Conservation (phyloP, 2,113 vertebrate genomes). For the Condylura cristata region DNA sequence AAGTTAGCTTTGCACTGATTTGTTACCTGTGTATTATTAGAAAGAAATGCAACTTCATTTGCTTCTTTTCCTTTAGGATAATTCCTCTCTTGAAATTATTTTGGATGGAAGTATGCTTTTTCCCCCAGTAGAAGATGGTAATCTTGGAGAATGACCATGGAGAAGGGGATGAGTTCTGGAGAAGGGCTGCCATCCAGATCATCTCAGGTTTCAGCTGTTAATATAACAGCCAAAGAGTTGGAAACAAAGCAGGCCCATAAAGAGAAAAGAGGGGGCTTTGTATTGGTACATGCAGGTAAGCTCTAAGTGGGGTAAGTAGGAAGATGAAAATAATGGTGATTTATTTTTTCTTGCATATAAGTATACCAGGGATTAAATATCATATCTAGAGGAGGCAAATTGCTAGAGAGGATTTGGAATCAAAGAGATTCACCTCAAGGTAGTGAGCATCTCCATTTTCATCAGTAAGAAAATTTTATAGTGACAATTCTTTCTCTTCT, state of each 20-base stretch:
- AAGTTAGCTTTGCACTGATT: slow-evolving; percentile 48
- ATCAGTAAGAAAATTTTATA: background rate
- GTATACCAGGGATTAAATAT: slow-evolving; percentile 24
- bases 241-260: slow-evolving; percentile 85
- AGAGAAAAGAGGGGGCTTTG: slow-evolving; percentile 92
- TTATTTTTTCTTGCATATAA: slow-evolving; percentile 16
- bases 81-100: slow-evolving; percentile 71
- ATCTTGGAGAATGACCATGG: slow-evolving; percentile 86
- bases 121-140: slow-evolving; percentile 85
- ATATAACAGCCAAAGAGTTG: slow-evolving; percentile 83
- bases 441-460: background rate
- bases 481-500: background rate
- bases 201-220: slow-evolving; percentile 85
- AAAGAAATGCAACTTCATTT: slow-evolving; percentile 6
- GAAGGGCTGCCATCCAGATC: slow-evolving; percentile 87
- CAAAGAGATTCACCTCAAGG: background rate
- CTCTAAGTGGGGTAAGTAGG: background rate
- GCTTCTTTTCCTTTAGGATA: slow-evolving; percentile 83
- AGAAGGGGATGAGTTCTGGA: slow-evolving; percentile 87
- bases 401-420: background rate
- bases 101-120: slow-evolving; percentile 83
- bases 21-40: background rate
- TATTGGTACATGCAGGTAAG: slow-evolving; percentile 98
- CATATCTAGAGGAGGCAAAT: background rate
- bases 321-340: background rate